Evolutionary conservation across 1,140 invertebrate species (phyloP), one percentile per base, ranked within the genome.

Genomic region (Heterodera carotae): DNA sequence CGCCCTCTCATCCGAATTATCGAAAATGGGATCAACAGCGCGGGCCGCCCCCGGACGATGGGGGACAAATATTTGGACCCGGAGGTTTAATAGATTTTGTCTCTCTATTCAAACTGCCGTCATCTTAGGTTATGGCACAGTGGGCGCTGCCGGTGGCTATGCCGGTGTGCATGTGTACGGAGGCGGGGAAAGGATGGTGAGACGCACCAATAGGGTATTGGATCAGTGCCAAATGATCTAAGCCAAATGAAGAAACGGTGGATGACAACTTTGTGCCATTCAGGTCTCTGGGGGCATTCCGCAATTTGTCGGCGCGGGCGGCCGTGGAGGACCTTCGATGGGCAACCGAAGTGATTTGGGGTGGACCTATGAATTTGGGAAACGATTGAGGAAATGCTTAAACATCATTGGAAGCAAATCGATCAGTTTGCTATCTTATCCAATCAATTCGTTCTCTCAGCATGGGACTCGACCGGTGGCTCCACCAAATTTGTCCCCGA

Each of bases 11-110:
- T 53, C 70, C 56, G 36, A 39, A 36, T 15, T 62, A 74, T 74
- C 34, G 27, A 7, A 74, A 74, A 64, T 74, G 72, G 72, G 72
- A 74, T 6, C 72, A 74, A 22, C 72, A 74, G 36, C 69, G 59
- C 8, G 39, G 29, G 48, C 36, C 69, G 8, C 36, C n/a, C 22
- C 69, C 48, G 18, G 69, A 71, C 69, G 69, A 71, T 22, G 36
- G 69, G 18, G 22, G 22, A 48, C 69, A 71, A 71, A 31, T 53
- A 53, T 71, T 48, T 48, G 69, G 69, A 56, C 48, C 31, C 18
- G 22, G 33, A 53, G 15, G 31, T 71, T 31, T 27, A 25, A 27
- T 0, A 25, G 25, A 69, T 27, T 31, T 27, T 39, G 8, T 43
- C n/a, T n/a, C n/a, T 31, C 12, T 69, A 10, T 2, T 69, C 27